A percentile compares a stretch with the other conserved stretches of the same genome.
phyloP scores from a whole-genome alignment of 2,797 vertebrate species.

The Coilia nasus region DNA sequence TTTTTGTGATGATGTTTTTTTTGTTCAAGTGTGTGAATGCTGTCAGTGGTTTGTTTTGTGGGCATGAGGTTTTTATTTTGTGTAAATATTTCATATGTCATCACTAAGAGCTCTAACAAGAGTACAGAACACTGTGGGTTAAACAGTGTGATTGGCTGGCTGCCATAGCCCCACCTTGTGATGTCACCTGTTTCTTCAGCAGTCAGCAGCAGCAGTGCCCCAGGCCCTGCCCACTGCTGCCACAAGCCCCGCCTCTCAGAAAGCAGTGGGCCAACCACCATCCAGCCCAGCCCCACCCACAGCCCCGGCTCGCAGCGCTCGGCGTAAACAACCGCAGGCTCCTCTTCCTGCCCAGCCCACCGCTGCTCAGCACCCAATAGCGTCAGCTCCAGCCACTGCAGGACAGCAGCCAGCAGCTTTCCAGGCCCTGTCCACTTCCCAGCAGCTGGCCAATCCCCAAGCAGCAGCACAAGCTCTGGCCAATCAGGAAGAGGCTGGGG shows the following conservation, averaged over 20 bases:
- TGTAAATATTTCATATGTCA: background rate
- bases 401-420: slow-evolving; percentile 47
- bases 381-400: slow-evolving; percentile 25
- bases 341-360: slow-evolving; percentile 36
- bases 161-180: slow-evolving; percentile 23
- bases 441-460: slow-evolving; percentile 33
- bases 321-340: slow-evolving; percentile 63
- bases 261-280: slow-evolving; percentile 61
- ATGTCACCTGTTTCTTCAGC: slow-evolving; percentile 54
- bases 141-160: slow-evolving; percentile 59
- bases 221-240: slow-evolving; percentile 35
- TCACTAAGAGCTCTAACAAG: background rate
- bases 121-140: slow-evolving; percentile 40
- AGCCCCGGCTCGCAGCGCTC: slow-evolving; percentile 68
- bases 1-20: background rate
- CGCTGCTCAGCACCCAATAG: slow-evolving; percentile 32
- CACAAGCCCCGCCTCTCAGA: slow-evolving; percentile 59
- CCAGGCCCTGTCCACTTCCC: slow-evolving; percentile 19
- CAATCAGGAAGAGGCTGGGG: slow-evolving; percentile 62
- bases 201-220: slow-evolving; percentile 45
- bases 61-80: background rate
- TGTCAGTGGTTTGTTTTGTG: background rate
- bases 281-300: slow-evolving; percentile 76
- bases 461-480: slow-evolving; percentile 46
- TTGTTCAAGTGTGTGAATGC: background rate